phyloP scores from a whole-genome alignment of 2,888 invertebrate genomes.

The Xiphydria camelus region DNA sequence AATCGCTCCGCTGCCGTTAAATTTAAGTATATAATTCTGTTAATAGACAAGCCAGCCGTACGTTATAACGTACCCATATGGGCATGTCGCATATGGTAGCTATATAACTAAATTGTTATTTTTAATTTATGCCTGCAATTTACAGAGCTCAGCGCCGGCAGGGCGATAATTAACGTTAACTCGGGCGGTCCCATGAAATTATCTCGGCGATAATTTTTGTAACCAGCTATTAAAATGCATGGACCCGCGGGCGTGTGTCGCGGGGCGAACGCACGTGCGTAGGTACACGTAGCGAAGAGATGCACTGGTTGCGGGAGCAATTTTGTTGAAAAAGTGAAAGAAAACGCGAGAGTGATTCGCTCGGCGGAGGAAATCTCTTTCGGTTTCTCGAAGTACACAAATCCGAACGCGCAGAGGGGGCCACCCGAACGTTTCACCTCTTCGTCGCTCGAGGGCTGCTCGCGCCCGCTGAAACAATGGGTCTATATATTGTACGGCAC shows the following conservation, averaged over 20 bases:
- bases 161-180: constrained; percentile 42
- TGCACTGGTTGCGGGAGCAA: too few species aligned
- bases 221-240: constrained; percentile 33
- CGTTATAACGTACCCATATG: constrained; percentile 19
- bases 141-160: constrained; percentile 1
- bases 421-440: too few species aligned
- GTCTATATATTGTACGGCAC: constrained; percentile 46
- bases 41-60: constrained; percentile 31
- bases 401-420: too few species aligned
- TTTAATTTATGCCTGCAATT: constrained; percentile 43
- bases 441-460: too few species aligned
- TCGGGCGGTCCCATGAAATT: constrained; percentile 40
- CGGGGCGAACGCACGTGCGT: constrained; percentile 24
- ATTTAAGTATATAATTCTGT: constrained; percentile 18
- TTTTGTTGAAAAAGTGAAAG: too few species aligned
- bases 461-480: constrained; percentile 42
- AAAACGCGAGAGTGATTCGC: too few species aligned
- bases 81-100: constrained; percentile 28
- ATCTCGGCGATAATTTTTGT: constrained; percentile 48
- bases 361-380: too few species aligned
- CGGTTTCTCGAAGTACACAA: too few species aligned
- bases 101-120: constrained; percentile 46
- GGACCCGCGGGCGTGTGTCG: constrained; percentile 24
- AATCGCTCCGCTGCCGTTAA: neutral
- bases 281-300: too few species aligned